Base-by-base conservation (phyloP, 2,888 invertebrate genomes). In the Pristionchus mayeri region DNA sequence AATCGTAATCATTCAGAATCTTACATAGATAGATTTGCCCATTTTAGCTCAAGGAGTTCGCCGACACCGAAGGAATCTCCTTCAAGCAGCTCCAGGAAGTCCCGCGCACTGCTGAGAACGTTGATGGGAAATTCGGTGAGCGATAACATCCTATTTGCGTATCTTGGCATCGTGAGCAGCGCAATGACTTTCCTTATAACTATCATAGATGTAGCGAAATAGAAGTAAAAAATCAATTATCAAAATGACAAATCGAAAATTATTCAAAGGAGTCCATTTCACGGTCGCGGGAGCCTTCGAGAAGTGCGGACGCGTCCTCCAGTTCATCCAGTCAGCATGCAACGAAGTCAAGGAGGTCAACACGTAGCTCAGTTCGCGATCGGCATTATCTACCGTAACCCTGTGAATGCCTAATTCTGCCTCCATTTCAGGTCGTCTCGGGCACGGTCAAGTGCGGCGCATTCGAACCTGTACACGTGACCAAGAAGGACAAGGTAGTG, bases 81-180 rank as follows among this genome's bases (percentile, higher is more conserved):
- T 83, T 67, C 67, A 71, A 48, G 30, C 67, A 67, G 37, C 67
- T 83, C 13, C 83, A 83, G 52, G 30, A 83, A 13, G 34, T 83
- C 30, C 67, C 67, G 1, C 27, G 83, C 18, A 83, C 83, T 13
- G 50, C 67, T 0, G 83, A 83, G 27, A 83, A 83, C 37, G 83
- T 83, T 11, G 71, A 37, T 6, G 83, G 83, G 11, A 67, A 71
- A 37, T 83, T 83, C 52, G 83, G 83, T 83, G 52, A 83, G 81
- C n/a, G n/a, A 13, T 24, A 1, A 21, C 57, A 4, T 30, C 16
- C 27, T 13, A 44, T 6, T 44, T 44, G 44, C 44, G 44, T 44
- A 9, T 44, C 44, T 13, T 44, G 13, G 44, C 44, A 44, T 9
- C 6, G 44, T n/a, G n/a, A n/a, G n/a, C n/a, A n/a, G n/a, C n/a